Evolutionary conservation across 2,888 invertebrate genomes (phyloP).

Genomic region (Pristionchus fissidentatus): DNA sequence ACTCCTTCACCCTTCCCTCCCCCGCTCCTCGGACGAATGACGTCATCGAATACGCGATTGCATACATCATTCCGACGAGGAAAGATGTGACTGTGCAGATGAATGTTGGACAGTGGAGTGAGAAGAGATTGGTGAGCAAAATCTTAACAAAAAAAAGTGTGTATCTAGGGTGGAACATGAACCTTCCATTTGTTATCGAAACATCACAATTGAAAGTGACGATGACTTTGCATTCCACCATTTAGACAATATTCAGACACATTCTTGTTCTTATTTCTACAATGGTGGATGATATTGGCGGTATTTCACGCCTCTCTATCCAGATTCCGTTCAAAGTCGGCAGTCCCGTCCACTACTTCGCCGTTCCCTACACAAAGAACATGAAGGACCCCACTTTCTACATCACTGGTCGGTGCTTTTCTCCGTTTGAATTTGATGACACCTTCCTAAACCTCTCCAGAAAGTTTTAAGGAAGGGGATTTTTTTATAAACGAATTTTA

Average conservation of each 20-base stretch:
- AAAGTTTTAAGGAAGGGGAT: not conserved
- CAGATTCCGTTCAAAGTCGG: slow-evolving; percentile 35
- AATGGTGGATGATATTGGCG: not conserved
- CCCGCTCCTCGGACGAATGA: slow-evolving; percentile 21
- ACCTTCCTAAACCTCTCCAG: no score
- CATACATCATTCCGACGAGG: slow-evolving; percentile 40
- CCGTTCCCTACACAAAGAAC: not conserved
- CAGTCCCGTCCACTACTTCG: slow-evolving; percentile 16
- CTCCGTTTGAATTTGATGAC: no score
- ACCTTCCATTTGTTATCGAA: not conserved
- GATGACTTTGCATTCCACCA: no score
- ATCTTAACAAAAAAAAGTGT: not conserved
- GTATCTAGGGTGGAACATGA: not conserved
- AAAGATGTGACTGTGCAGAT: slow-evolving; percentile 22
- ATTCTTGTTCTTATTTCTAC: not conserved
- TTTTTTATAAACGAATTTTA: not conserved
- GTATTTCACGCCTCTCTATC: not conserved
- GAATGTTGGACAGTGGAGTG: not conserved
- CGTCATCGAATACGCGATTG: slow-evolving; percentile 27
- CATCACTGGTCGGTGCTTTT: slow-evolving; percentile 18
- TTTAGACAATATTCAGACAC: not conserved
- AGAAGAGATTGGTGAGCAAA: slow-evolving; percentile 9
- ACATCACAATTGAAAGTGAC: no score
- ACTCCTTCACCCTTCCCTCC: slow-evolving; percentile 41
- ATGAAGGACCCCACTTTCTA: slow-evolving; percentile 26